phyloP scores from a whole-genome alignment of 92 coral and sea anemone species.

The Porites lobata region DNA sequence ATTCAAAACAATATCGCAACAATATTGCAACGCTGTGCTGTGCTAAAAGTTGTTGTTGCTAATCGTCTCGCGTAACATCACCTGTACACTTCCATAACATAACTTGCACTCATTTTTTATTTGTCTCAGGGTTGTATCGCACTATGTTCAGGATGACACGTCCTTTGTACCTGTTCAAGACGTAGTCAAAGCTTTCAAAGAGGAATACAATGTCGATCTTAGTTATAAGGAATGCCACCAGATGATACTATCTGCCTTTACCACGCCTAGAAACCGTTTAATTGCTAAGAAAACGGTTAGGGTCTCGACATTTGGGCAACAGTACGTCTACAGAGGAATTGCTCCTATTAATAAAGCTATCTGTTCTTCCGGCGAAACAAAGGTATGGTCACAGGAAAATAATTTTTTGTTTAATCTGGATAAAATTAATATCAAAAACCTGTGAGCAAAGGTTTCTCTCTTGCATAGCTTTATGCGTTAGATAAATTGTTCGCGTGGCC shows the following conservation, averaged over 20 bases:
- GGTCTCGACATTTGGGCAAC: conserved; percentile 84
- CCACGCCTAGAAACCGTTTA: conserved; percentile 80
- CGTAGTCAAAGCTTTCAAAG: conserved; percentile 84
- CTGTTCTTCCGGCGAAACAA: neutral
- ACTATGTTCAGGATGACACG: conserved; percentile 77
- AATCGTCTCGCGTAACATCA: neutral
- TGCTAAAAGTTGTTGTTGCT: too few species aligned
- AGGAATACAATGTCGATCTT: conserved; percentile 79
- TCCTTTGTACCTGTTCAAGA: conserved; percentile 93
- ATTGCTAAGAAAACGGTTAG: conserved; percentile 88
- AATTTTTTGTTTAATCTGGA: neutral
- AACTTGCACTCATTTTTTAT: neutral
- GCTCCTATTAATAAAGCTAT: conserved; percentile 53
- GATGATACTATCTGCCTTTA: conserved; percentile 87
- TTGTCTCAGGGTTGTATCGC: conserved; percentile 78
- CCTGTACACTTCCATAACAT: neutral
- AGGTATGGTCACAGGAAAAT: neutral
- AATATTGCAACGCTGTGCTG: too few species aligned
- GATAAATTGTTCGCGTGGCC: too few species aligned
- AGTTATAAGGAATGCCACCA: conserved; percentile 96
- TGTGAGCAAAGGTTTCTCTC: neutral
- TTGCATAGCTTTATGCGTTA: too few species aligned
- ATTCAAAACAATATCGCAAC: too few species aligned
- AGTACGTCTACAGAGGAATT: conserved; percentile 91
- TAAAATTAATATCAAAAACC: neutral